Base-by-base conservation (phyloP, 2,113 vertebrate species). In the Podilymbus podiceps region DNA sequence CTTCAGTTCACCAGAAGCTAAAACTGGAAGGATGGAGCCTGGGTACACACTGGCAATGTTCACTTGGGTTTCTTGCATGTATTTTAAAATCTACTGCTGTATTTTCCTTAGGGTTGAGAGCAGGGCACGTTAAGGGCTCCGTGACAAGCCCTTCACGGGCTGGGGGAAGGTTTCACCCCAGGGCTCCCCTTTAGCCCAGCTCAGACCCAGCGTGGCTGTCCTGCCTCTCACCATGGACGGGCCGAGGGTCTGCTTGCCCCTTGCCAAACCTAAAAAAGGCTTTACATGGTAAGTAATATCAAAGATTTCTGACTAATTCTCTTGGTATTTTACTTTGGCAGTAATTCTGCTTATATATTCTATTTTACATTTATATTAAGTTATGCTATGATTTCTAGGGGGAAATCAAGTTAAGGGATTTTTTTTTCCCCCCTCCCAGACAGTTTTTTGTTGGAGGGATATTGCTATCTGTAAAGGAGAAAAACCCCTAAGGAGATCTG, bases 141-240 rank as follows among this genome's bases (percentile, higher is more conserved):
- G 31, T 46, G 55, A 2, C 30, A 69, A 71, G 25, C 15, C 15
- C 58, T 60, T n/a, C 5, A 18, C 1, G 12, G 18, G 19, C 49
- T 77, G 10, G 21, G 21, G 35, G 19, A 22, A 40, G 27, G 44
- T 75, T 80, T 75, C 30, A 25, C 7, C 25, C 18, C 55, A 15
- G 23, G 7, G 44, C 8, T 84, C 13, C 28, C 23, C 18, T 25
- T 55, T 15, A 22, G 13, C 52, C 6, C 4, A 2, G 2, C 16
- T 67, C 38, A 74, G 13, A 31, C 47, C 25, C 44, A 56, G 9
- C 2, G 7, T 1, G 3, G 2, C 55, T 46, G 6, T 38, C 31
- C 47, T 62, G 24, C 22, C 35, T 25, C 52, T 33, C 14, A 0
- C 31, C 17, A 5, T 0, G 8, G 28, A 16, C 1, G 5, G 23